Percentiles rank a stretch among this genome's conserved stretches.
Evolutionary conservation across 92 coral and sea anemone species (phyloP).

Genomic region (Diadumene lineata): DNA sequence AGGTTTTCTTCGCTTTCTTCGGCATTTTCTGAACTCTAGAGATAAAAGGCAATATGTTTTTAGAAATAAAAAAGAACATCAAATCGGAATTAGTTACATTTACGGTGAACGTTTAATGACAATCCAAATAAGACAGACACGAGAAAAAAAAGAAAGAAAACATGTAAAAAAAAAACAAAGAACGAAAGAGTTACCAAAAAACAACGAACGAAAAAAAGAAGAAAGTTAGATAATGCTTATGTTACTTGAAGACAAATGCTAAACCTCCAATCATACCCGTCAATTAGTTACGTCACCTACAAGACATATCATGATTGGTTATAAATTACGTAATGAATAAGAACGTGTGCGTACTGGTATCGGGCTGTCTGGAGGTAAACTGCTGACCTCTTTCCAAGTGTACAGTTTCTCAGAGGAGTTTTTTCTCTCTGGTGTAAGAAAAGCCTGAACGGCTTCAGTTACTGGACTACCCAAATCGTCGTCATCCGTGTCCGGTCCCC

Average conservation of each 20-base stretch:
- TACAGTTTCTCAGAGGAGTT: slow-evolving; percentile 61
- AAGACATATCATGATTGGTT: slow-evolving; percentile 2
- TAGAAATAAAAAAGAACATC: no score
- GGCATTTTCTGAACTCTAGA: slow-evolving; percentile 43
- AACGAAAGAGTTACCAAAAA: no score
- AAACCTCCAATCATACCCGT: background rate
- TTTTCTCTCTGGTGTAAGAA: slow-evolving; percentile 50
- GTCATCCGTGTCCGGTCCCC: slow-evolving; percentile 68
- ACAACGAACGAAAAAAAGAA: no score
- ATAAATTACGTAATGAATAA: slow-evolving; percentile 12
- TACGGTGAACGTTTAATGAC: no score
- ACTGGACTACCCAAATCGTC: slow-evolving; percentile 79
- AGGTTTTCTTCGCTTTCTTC: slow-evolving; percentile 66
- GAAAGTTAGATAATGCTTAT: no score
- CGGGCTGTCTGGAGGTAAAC: slow-evolving; percentile 15
- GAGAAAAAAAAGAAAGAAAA: no score
- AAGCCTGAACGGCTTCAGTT: slow-evolving; percentile 47
- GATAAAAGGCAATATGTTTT: no score
- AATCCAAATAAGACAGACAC: no score
- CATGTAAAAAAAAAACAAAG: no score
- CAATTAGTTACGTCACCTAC: background rate
- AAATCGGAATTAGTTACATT: no score
- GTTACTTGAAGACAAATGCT: background rate
- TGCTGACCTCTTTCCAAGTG: slow-evolving; percentile 92
- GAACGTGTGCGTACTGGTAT: slow-evolving; percentile 47